Evolutionary conservation across 2,888 invertebrate species (phyloP).

Genomic region (Caenorhabditis sinica): DNA sequence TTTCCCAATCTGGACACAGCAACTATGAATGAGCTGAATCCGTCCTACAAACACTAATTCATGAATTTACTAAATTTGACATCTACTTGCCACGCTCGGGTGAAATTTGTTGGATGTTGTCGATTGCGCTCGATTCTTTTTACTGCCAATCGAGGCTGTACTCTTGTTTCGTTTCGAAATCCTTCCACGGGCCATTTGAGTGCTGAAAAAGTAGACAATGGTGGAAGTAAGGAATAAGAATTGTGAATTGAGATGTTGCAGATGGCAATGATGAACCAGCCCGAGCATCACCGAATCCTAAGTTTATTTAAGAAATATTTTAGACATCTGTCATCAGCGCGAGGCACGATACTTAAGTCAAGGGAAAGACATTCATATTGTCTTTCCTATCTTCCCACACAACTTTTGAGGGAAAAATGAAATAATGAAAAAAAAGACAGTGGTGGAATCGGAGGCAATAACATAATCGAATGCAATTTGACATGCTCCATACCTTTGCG

Average conservation of each 20-base stretch:
- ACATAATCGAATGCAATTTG: neutral
- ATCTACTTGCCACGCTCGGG: conserved; percentile 40
- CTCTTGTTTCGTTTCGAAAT: conserved; percentile 52
- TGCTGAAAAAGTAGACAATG: conserved; percentile 19
- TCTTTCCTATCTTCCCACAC: conserved; percentile 40
- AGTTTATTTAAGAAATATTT: neutral
- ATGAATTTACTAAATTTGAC: neutral
- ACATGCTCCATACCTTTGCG: conserved; percentile 43
- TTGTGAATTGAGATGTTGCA: neutral
- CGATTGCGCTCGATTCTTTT: conserved; percentile 37
- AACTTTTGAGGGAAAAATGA: conserved; percentile 16
- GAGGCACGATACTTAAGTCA: neutral
- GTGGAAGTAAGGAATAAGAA: neutral
- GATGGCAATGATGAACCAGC: neutral
- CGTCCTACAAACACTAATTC: conserved; percentile 49
- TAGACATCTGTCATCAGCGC: conserved; percentile 28
- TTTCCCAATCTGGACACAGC: conserved; percentile 43
- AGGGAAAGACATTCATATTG: conserved; percentile 5
- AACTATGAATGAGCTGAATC: conserved; percentile 43
- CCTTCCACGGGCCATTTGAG: conserved; percentile 57
- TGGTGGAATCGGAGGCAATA: conserved; percentile 15
- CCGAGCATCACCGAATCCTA: neutral
- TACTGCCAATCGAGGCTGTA: conserved; percentile 52
- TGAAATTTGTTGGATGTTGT: conserved; percentile 50
- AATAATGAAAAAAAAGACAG: conserved; percentile 7